These are phyloP conservation scores for Micrasema longulum DNA, from an alignment of 1,140 invertebrate genomes.

Conservation along the genomic window DNA sequence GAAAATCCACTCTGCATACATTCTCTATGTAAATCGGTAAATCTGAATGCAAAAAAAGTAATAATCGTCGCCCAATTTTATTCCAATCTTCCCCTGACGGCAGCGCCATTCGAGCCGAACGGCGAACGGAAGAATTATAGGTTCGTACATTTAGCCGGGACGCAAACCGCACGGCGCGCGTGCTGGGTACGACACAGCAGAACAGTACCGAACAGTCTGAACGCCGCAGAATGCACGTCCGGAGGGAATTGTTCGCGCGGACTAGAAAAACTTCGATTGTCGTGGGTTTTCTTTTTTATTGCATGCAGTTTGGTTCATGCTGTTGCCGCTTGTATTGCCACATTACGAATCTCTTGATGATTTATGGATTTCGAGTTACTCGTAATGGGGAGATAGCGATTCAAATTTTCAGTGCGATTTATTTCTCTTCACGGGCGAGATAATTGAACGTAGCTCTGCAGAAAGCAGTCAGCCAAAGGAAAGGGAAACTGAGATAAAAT, in stretches of 20 bases:
- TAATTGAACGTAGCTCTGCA: no score
- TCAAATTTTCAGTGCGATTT: no score
- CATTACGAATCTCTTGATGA: background rate
- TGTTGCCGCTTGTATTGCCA: no score
- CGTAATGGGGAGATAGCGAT: no score
- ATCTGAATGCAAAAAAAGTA: no score
- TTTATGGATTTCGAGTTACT: slow-evolving; percentile 1
- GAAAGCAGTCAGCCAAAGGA: no score
- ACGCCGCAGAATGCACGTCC: slow-evolving; percentile 1
- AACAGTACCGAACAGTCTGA: no score
- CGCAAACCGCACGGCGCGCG: slow-evolving; percentile 9
- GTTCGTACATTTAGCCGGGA: background rate
- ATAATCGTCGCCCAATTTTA: slow-evolving; percentile 1
- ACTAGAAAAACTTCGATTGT: slow-evolving; percentile 15
- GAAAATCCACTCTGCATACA: no score
- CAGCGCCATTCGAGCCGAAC: background rate
- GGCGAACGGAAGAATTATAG: background rate
- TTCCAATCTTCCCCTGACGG: background rate
- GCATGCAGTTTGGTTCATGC: background rate
- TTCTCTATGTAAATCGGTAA: no score
- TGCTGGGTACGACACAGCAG: no score
- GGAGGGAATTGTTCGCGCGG: slow-evolving; percentile 3
- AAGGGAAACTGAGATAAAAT: no score
- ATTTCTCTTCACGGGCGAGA: no score
- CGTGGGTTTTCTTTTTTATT: slow-evolving; percentile 24